These are phyloP conservation scores for Morbakka virulenta DNA, from an alignment of 30 jellyfish, hydroid and myxozoan genomes.

Conservation along the genomic window DNA sequence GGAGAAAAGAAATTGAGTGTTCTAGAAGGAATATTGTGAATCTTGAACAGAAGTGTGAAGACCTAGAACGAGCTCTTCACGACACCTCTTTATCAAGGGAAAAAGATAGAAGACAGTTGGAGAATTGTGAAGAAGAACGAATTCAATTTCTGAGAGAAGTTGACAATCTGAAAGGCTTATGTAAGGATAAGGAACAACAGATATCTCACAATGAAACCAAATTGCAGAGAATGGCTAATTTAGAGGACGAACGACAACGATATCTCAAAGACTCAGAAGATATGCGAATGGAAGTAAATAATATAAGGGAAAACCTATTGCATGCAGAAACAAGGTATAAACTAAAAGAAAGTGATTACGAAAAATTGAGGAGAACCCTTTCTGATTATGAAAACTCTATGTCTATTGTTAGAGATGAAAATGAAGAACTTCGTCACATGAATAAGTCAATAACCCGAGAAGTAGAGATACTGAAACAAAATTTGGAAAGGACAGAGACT, in stretches of 20 bases:
- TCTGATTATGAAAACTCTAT: conserved; percentile 2
- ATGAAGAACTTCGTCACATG: conserved; percentile 3
- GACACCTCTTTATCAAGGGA: conserved; percentile 27
- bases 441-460: conserved; percentile 11
- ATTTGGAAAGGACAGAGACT: neutral
- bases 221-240: neutral
- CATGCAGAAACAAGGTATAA: neutral
- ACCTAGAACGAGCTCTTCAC: conserved; percentile 16
- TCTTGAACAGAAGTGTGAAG: conserved; percentile 44
- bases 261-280: conserved; percentile 15
- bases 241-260: conserved; percentile 12
- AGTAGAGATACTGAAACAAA: conserved; percentile 7
- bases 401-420: conserved; percentile 9
- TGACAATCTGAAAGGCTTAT: conserved; percentile 1
- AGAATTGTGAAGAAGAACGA: conserved; percentile 9
- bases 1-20: conserved; percentile 42
- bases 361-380: neutral
- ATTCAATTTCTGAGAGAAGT: conserved; percentile 3
- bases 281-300: neutral
- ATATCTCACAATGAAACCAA: neutral
- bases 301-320: neutral
- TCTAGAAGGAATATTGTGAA: conserved; percentile 20
- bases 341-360: conserved; percentile 13
- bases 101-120: conserved; percentile 9
- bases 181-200: conserved; percentile 22